Percentiles rank a stretch among this genome's conserved stretches.
Evolutionary conservation across 2,888 invertebrate genomes (phyloP).

Genomic region (Pantelozetes paolii): DNA sequence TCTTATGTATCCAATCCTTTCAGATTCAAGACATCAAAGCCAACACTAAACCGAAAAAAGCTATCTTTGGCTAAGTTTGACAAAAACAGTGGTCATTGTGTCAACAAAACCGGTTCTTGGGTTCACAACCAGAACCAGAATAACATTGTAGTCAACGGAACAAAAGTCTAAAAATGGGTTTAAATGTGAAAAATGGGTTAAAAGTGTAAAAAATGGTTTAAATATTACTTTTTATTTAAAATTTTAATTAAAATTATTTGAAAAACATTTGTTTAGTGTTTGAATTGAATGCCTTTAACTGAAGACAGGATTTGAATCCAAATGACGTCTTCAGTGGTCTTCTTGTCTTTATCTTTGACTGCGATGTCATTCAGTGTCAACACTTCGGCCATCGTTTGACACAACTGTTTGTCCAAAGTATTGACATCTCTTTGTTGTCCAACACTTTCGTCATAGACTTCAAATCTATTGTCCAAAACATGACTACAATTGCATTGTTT

Average conservation of each 20-base stretch:
- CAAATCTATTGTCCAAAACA: background rate
- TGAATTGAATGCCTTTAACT: slow-evolving; percentile 11
- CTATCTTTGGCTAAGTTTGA: slow-evolving; percentile 20
- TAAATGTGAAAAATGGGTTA: too few relatives aligned
- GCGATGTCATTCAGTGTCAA: background rate
- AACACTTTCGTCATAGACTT: background rate
- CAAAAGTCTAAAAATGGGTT: too few relatives aligned
- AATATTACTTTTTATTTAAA: too few relatives aligned
- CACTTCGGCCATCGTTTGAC: slow-evolving; percentile 16
- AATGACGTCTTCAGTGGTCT: background rate
- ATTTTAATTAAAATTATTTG: background rate
- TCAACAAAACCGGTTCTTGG: slow-evolving; percentile 24
- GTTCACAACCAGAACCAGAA: background rate
- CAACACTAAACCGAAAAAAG: background rate
- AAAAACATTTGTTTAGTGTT: slow-evolving; percentile 1
- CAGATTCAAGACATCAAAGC: background rate
- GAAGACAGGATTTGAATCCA: slow-evolving; percentile 26
- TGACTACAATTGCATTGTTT: slow-evolving; percentile 5
- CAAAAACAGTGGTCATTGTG: background rate
- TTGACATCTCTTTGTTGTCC: background rate
- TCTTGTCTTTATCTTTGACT: background rate
- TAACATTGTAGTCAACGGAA: too few relatives aligned
- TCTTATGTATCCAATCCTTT: background rate
- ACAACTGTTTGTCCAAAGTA: background rate
- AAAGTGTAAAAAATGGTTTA: too few relatives aligned